A percentile compares a stretch with the other conserved stretches of the same genome.
Evolutionary conservation across 2,888 invertebrate genomes (phyloP).

Genomic region (Andrena flavipes): DNA sequence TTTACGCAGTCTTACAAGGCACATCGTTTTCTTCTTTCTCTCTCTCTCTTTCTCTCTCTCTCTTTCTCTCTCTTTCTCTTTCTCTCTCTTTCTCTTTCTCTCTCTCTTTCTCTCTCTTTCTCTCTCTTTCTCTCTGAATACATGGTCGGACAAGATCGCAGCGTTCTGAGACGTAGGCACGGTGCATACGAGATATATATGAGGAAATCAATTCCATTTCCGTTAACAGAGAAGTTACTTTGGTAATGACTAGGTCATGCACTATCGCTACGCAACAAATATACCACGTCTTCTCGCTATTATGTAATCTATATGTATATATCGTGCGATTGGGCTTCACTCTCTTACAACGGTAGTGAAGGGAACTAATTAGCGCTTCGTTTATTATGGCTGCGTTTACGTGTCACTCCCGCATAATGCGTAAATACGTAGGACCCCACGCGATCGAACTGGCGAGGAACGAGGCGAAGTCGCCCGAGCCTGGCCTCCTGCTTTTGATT

Average conservation of each 20-base stretch:
- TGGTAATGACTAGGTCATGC: slow-evolving; percentile 84
- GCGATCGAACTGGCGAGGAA: slow-evolving; percentile 36
- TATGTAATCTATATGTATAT: slow-evolving; percentile 9
- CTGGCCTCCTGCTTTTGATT: slow-evolving; percentile 34
- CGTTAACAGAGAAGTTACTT: slow-evolving; percentile 79
- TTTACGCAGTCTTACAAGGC: slow-evolving; percentile 54
- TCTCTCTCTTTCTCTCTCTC: slow-evolving; percentile 14
- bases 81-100: slow-evolving; percentile 21
- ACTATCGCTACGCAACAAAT: slow-evolving; percentile 75
- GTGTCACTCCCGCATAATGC: slow-evolving; percentile 29
- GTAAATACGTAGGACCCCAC: slow-evolving; percentile 34
- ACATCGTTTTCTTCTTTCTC: slow-evolving; percentile 23
- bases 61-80: slow-evolving; percentile 1
- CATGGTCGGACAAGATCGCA: slow-evolving; percentile 41
- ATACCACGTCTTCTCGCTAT: slow-evolving; percentile 40
- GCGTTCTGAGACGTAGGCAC: slow-evolving; percentile 48
- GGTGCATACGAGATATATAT: slow-evolving; percentile 53
- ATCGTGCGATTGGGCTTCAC: slow-evolving; percentile 47
- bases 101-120: neutral
- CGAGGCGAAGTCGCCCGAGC: slow-evolving; percentile 32
- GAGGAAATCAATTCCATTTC: slow-evolving; percentile 64
- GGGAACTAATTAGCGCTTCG: slow-evolving; percentile 48
- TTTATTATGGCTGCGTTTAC: slow-evolving; percentile 63
- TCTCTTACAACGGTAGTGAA: slow-evolving; percentile 41
- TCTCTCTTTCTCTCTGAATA: slow-evolving; percentile 28